A percentile compares a stretch with the other conserved stretches of the same genome.
These are phyloP conservation scores for Chalcosyrphus nemorum DNA, from an alignment of 2,888 invertebrate genomes.

Conservation along the genomic window DNA sequence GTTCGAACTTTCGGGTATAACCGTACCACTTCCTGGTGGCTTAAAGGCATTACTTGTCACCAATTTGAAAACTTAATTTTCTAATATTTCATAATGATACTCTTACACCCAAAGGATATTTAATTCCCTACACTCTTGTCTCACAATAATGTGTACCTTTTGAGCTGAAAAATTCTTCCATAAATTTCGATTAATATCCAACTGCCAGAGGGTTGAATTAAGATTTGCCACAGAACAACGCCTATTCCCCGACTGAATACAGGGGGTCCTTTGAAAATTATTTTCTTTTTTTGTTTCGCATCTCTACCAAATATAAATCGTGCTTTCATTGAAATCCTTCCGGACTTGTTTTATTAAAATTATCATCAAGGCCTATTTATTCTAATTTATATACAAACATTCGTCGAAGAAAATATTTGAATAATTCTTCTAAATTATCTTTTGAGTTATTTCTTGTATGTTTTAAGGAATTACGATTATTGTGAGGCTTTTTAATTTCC, in stretches of 20 bases:
- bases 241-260: not conserved
- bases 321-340: not conserved
- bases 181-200: not conserved
- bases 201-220: not conserved
- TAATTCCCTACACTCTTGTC: not conserved
- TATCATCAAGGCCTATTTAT: not conserved
- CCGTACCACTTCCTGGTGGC: not conserved
- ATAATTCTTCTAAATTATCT: not conserved
- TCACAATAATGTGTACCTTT: not conserved
- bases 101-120: not conserved
- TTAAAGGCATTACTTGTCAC: not conserved
- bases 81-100: not conserved
- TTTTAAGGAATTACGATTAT: too few relatives aligned
- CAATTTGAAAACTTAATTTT: not conserved
- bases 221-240: not conserved
- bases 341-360: not conserved
- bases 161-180: not conserved
- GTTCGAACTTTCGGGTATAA: not conserved
- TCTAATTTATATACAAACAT: not conserved
- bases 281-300: not conserved
- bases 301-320: not conserved
- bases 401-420: not conserved
- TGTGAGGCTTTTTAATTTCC: too few relatives aligned
- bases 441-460: too few relatives aligned
- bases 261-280: not conserved